These are phyloP conservation scores for Rhingia campestris DNA, from an alignment of 2,888 invertebrate species.

Conservation along the genomic window DNA sequence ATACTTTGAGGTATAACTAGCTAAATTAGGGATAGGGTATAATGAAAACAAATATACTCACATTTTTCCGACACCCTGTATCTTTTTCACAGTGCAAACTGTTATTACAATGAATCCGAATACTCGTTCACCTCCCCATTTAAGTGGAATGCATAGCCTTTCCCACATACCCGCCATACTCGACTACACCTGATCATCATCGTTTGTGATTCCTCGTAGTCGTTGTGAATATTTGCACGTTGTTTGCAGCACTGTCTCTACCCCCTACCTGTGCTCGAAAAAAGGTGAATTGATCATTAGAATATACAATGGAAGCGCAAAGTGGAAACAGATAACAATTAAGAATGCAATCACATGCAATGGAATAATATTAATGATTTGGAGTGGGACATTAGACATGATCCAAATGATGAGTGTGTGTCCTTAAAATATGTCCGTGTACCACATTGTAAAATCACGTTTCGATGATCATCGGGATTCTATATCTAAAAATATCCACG, in stretches of 20 bases:
- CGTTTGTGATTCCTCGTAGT: slow-evolving; percentile 6
- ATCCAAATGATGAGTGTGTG: slow-evolving; percentile 53
- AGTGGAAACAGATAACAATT: slow-evolving; percentile 18
- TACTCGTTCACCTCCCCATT: slow-evolving; percentile 32
- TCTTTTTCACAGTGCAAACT: slow-evolving; percentile 31
- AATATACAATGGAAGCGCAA: slow-evolving; percentile 33
- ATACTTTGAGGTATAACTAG: no score
- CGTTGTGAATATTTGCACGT: slow-evolving; percentile 44
- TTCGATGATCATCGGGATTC: slow-evolving; percentile 56
- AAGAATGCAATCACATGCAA: slow-evolving; percentile 17
- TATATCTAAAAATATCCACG: slow-evolving; percentile 34
- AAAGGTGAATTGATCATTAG: slow-evolving; percentile 18
- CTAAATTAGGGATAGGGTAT: no score
- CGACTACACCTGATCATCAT: background rate
- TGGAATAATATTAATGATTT: slow-evolving; percentile 49
- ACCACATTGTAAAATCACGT: slow-evolving; percentile 58
- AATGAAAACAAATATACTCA: no score
- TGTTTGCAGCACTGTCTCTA: slow-evolving; percentile 3
- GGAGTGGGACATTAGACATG: slow-evolving; percentile 34
- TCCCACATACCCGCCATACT: slow-evolving; percentile 26
- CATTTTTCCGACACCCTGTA: slow-evolving; percentile 24
- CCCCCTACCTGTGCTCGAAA: background rate
- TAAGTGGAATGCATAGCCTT: slow-evolving; percentile 37
- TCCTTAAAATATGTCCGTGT: slow-evolving; percentile 67
- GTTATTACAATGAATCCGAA: slow-evolving; percentile 27